These are phyloP conservation scores for Pachypanchax playfairii DNA, from an alignment of 2,113 vertebrate species.

Conservation along the genomic window DNA sequence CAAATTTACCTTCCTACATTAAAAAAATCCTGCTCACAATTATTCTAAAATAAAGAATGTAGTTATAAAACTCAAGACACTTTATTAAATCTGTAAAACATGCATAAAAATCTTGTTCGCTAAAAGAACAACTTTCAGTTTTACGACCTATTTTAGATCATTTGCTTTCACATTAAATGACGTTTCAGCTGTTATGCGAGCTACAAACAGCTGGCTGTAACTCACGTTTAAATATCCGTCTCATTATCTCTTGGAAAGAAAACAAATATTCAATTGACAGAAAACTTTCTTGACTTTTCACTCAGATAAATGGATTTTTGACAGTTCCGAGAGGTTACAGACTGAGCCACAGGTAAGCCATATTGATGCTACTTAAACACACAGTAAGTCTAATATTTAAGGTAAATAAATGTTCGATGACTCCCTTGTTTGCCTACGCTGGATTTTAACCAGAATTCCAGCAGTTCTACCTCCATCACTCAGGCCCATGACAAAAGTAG, in stretches of 20 bases:
- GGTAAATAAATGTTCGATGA: constrained; percentile 34
- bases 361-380: constrained; percentile 33
- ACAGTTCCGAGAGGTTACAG: constrained; percentile 50
- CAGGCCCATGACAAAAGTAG: constrained; percentile 43
- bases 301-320: constrained; percentile 36
- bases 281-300: constrained; percentile 3
- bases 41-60: too few relatives aligned
- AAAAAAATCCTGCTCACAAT: too few relatives aligned
- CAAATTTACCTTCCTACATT: constrained; percentile 9
- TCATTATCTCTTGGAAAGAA: neutral
- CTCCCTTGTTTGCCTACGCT: constrained; percentile 50
- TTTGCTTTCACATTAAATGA: too few relatives aligned
- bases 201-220: constrained; percentile 1
- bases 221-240: neutral
- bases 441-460: constrained; percentile 44
- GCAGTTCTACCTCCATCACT: constrained; percentile 76
- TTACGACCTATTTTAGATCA: too few relatives aligned
- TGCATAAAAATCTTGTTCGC: too few relatives aligned
- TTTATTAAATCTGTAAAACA: too few relatives aligned
- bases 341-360: constrained; percentile 62
- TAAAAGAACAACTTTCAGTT: too few relatives aligned
- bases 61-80: too few relatives aligned
- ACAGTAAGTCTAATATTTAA: constrained; percentile 16
- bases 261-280: neutral
- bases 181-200: neutral